Evolutionary conservation across 1,140 invertebrate species (phyloP).

Genomic region (Macrobrachium nipponense): DNA sequence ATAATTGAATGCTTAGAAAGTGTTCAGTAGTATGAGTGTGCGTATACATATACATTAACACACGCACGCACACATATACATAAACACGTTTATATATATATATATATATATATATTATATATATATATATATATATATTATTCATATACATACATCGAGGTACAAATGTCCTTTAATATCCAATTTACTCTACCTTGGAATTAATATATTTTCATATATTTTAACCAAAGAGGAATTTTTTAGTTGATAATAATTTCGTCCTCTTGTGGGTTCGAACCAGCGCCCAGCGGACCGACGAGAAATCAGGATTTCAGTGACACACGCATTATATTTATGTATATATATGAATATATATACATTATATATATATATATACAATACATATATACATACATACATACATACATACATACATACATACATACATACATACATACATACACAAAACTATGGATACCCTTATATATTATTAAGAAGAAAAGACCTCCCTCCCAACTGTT

Average conservation of each 20-base stretch:
- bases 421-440: conserved; percentile 20
- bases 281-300: too few species aligned
- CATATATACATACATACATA: neutral
- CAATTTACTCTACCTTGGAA: too few species aligned
- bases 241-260: too few species aligned
- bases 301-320: too few species aligned
- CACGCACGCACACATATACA: conserved; percentile 11
- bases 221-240: too few species aligned
- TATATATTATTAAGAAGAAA: neutral
- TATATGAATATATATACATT: neutral
- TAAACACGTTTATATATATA: neutral
- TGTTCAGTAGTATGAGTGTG: too few species aligned
- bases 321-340: conserved; percentile 3
- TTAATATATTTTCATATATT: too few species aligned
- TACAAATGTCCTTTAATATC: too few species aligned
- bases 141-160: neutral
- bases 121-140: neutral
- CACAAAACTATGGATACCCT: neutral
- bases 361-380: neutral
- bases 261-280: too few species aligned
- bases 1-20: too few species aligned
- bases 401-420: neutral
- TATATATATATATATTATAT: neutral
- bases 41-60: neutral
- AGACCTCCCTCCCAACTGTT: too few species aligned